Base-by-base conservation (phyloP, 2,888 invertebrate species). In the Drosophila heteroneura region DNA sequence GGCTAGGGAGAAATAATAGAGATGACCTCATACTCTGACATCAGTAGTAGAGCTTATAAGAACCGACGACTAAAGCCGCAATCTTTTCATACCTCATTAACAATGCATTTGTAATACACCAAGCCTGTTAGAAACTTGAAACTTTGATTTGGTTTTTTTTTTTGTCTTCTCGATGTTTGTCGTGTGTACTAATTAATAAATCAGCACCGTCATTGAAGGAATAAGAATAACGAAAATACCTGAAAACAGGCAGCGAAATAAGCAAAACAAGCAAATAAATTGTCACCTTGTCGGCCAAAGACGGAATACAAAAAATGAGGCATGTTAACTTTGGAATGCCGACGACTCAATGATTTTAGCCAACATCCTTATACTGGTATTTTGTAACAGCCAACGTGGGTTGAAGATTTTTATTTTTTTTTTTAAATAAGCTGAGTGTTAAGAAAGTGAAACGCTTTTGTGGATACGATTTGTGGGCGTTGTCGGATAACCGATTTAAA, bases 1-100 rank as follows among this genome's bases (percentile, higher is more conserved):
- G 39, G 5, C 28, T 35, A 59, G 58, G 51, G 65, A 76, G 63
- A 32, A 53, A 56, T 33, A 61, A 65, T 47, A 58, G 62, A 30
- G 73, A 82, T 85, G 85, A 85, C 86, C 83, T 85, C 85, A 85
- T 83, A 70, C 65, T 53, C 70, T 70, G 84, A 83, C 86, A 81
- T 83, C 74, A 73, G 67, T 70, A 28, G 28, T 2, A 9, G 37
- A 63, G 67, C 74, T 68, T 67, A 68, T 56, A 59, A 59, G 56
- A 60, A 22, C 9, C 44, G 60, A 28, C 56, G 56, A 49, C 49
- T 41, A 44, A 54, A 37, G 63, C 32, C 59, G 35, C 57, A 59
- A 57, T 68, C 56, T 30, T 12, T 35, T 41, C 52, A 37, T 32
- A 47, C 58, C 89, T 85, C 75, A 90, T 85, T 85, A 73, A 81